A percentile compares a stretch with the other conserved stretches of the same genome.
phyloP scores from a whole-genome alignment of 2,888 invertebrate genomes.

The Acholoe squamosa region DNA sequence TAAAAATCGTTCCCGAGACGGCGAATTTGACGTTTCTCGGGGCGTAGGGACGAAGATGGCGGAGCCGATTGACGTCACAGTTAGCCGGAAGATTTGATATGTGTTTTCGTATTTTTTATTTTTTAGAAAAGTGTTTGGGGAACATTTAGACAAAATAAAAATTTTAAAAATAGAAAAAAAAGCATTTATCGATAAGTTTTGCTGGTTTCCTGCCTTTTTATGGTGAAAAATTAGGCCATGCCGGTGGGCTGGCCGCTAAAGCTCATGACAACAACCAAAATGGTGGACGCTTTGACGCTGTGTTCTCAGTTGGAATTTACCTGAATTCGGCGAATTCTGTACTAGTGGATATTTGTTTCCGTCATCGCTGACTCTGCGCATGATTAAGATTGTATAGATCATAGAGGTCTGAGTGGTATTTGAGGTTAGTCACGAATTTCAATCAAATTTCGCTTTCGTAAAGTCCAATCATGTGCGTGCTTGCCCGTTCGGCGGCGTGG shows the following conservation, averaged over 20 bases:
- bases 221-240: not conserved
- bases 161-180: no score
- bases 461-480: not conserved
- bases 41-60: not conserved
- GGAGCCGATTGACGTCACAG: constrained; percentile 28
- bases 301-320: not conserved
- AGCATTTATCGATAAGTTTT: not conserved
- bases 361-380: no score
- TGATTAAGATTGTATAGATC: no score
- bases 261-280: not conserved
- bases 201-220: not conserved
- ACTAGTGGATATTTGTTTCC: no score
- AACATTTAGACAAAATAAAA: no score
- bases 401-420: not conserved
- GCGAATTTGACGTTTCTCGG: not conserved
- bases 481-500: not conserved
- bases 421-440: not conserved
- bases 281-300: not conserved
- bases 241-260: not conserved
- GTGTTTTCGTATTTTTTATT: no score
- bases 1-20: not conserved
- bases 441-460: not conserved
- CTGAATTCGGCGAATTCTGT: no score
- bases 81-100: not conserved
- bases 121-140: no score